Conservation (phyloP, 2,797 vertebrate genomes). For the Pteronotus mesoamericanus region DNA sequence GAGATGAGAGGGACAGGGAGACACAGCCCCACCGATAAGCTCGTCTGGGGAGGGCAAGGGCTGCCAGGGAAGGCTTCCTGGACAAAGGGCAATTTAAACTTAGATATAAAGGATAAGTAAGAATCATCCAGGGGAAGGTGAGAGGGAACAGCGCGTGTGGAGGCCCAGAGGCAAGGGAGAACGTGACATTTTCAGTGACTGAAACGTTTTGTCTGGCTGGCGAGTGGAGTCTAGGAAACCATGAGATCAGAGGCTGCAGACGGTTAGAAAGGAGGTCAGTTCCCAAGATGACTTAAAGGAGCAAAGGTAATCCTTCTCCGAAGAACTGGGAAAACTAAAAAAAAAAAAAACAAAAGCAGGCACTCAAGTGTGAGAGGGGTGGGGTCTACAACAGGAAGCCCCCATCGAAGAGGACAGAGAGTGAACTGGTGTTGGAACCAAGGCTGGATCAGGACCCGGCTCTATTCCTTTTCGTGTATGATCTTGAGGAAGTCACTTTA, state of each 20-base stretch:
- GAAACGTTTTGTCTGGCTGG: not conserved
- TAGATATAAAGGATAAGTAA: not conserved
- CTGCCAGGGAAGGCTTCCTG: not conserved
- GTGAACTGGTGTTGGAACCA: not conserved
- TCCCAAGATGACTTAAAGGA: not conserved
- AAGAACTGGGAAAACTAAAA: not conserved
- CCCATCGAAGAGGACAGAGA: rapidly evolving
- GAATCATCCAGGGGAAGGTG: not conserved
- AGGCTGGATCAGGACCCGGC: not conserved
- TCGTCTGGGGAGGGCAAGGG: not conserved
- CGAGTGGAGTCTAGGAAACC: not conserved
- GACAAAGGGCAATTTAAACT: not conserved
- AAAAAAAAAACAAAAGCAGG: not conserved
- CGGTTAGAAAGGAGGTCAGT: not conserved
- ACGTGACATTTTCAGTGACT: not conserved
- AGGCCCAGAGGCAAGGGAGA: not conserved
- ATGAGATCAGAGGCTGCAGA: not conserved
- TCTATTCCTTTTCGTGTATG: not conserved
- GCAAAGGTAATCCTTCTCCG: not conserved
- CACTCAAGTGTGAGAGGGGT: not conserved
- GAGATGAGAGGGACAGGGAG: not conserved
- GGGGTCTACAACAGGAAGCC: not conserved
- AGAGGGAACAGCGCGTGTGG: not conserved
- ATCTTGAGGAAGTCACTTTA: not conserved
- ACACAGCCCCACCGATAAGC: not conserved